phyloP scores from a whole-genome alignment of 2,797 vertebrate species.

The Setipinna tenuifilis region DNA sequence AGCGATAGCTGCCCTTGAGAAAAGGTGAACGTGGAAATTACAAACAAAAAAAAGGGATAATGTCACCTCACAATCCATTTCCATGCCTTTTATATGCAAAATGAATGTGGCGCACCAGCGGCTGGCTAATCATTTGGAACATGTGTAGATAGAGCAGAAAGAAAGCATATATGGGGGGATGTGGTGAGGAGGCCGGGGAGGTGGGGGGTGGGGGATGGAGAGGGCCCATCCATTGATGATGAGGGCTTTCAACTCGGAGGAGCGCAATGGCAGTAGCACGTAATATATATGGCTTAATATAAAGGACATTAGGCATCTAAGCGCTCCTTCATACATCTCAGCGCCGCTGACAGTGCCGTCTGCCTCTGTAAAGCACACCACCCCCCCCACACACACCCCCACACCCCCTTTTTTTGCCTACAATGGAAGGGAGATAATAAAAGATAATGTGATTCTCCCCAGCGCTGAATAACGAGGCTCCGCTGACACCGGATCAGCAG shows the following conservation, averaged over 20 bases:
- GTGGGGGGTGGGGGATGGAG: background rate
- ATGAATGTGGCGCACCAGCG: background rate
- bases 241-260: slow-evolving; percentile 20
- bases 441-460: slow-evolving; percentile 72
- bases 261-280: background rate
- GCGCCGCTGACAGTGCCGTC: background rate
- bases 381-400: slow-evolving; percentile 40
- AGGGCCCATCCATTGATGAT: background rate
- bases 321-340: slow-evolving; percentile 13
- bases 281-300: slow-evolving; percentile 23
- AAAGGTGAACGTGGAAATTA: slow-evolving; percentile 75
- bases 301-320: slow-evolving; percentile 15
- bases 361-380: slow-evolving; percentile 18
- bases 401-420: slow-evolving; percentile 35
- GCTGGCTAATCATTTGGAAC: slow-evolving; percentile 25
- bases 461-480: slow-evolving; percentile 60
- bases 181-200: background rate
- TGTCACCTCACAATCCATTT: slow-evolving; percentile 7
- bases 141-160: slow-evolving; percentile 5
- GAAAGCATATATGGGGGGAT: background rate
- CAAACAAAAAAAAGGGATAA: slow-evolving; percentile 60
- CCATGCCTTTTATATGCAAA: background rate
- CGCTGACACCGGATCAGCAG: slow-evolving; percentile 73
- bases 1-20: slow-evolving; percentile 66
- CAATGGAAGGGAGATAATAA: slow-evolving; percentile 63